Base-by-base conservation (phyloP, 2,888 invertebrate genomes). In the Heliconius ethilla region DNA sequence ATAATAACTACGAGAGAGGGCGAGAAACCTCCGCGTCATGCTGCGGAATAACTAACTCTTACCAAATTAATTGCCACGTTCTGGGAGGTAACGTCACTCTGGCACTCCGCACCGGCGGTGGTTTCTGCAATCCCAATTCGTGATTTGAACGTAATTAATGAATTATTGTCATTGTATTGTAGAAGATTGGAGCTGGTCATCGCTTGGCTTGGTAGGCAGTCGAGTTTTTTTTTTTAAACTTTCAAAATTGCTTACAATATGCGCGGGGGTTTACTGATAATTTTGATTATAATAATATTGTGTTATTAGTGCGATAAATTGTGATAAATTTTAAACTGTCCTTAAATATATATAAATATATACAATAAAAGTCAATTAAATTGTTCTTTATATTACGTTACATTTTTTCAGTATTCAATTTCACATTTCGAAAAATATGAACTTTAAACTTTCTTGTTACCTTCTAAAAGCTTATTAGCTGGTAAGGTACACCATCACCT, bases 1-100 rank as follows among this genome's bases (percentile, higher is more conserved):
- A 93, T 94, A 93, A 94, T 94, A 94, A 93, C 92, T 88, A 89
- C 86, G 87, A 88, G 89, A 89, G 90, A 90, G 91, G 91, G 90
- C 88, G 90, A 84, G 88, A 91, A 93, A 91, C 87, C 86, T 84
- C 86, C 88, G 84, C 88, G 93, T 94, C 94, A 94, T 94, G 92
- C 89, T 90, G 88, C 88, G 88, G 76, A 90, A 91, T 88, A 89
- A 86, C 88, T 86, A 87, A 88, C 89, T 90, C 90, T 90, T 90
- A 91, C 92, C 89, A 89, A 91, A 92, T 92, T 93, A 93, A 93
- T 94, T 92, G 93, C 89, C 87, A 86, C 90, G 85, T 87, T 89
- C 89, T 91, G 92, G 92, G 93, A 90, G 93, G 93, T 88, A 89
- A 89, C 91, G 91, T 92, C 92, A 90, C 87, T 89, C 89, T 81